Evolutionary conservation across 1,140 invertebrate species (phyloP).

Genomic region (Ericerus pela): DNA sequence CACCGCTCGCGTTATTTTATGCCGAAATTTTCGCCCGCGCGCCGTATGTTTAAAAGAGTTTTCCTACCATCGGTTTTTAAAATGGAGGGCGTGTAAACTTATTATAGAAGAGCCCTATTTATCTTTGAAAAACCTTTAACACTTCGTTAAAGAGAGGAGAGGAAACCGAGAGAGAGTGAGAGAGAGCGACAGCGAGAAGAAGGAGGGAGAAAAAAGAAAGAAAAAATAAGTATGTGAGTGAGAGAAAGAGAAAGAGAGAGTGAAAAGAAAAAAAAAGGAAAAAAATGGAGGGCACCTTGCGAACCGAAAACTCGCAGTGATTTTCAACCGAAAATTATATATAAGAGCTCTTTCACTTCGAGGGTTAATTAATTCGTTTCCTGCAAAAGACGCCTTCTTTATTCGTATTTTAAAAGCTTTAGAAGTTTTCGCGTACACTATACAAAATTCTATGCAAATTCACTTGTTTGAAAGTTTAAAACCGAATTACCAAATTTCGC

Average conservation of each 20-base stretch:
- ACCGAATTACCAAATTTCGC: too few relatives aligned
- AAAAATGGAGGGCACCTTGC: constrained; percentile 8
- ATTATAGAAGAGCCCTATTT: constrained; percentile 9
- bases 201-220: too few relatives aligned
- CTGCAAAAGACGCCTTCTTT: constrained; percentile 11
- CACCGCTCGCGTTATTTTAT: neutral
- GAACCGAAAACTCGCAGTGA: neutral
- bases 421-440: too few relatives aligned
- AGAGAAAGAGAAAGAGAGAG: too few relatives aligned
- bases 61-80: constrained; percentile 6
- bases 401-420: constrained; percentile 4
- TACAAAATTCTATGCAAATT: too few relatives aligned
- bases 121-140: constrained; percentile 10
- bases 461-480: too few relatives aligned
- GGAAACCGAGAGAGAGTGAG: too few relatives aligned
- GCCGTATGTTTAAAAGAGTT: constrained; percentile 1
- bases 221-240: too few relatives aligned
- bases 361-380: constrained; percentile 8
- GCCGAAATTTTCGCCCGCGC: constrained; percentile 1
- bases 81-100: constrained; percentile 10
- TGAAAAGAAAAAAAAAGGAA: too few relatives aligned
- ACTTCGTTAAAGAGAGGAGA: neutral
- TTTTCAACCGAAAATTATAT: constrained; percentile 3
- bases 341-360: constrained; percentile 7
- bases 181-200: too few relatives aligned